These are phyloP conservation scores for Myxocyprinus asiaticus DNA, from an alignment of 2,113 vertebrate species.

Conservation along the genomic window DNA sequence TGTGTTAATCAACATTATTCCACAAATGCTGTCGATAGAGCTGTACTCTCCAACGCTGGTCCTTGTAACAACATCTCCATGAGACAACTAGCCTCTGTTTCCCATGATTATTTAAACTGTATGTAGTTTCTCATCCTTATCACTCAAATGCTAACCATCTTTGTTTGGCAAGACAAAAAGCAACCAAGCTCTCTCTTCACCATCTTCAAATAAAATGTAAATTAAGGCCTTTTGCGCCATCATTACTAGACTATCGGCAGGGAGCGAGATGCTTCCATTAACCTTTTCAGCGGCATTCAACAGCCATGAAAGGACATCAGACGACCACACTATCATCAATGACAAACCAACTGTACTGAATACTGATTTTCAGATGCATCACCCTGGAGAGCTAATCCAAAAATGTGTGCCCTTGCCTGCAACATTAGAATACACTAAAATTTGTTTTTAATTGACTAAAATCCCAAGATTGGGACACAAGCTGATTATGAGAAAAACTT, in stretches of 20 bases:
- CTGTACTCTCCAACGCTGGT: too few species aligned
- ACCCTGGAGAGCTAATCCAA: slow-evolving; percentile 41
- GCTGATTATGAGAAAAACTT: slow-evolving; percentile 51
- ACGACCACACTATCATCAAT: neutral
- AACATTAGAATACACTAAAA: slow-evolving; percentile 41
- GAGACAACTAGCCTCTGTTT: too few species aligned
- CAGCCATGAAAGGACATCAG: neutral
- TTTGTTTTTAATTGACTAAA: slow-evolving; percentile 50
- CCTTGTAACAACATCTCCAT: too few species aligned
- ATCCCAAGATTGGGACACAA: slow-evolving; percentile 45
- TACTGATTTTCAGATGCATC: slow-evolving; percentile 7
- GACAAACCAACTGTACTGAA: slow-evolving; percentile 1
- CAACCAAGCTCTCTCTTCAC: neutral
- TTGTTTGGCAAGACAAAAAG: neutral
- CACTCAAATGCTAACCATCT: too few species aligned
- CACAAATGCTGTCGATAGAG: too few species aligned
- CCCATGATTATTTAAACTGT: too few species aligned
- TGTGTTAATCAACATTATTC: too few species aligned
- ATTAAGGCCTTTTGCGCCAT: neutral
- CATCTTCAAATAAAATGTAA: neutral
- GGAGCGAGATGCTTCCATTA: slow-evolving; percentile 23
- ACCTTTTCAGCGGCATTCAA: slow-evolving; percentile 27
- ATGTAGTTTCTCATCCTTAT: too few species aligned
- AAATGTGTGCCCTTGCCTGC: slow-evolving; percentile 48
- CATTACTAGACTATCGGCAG: neutral